Conservation (phyloP, 2,797 vertebrate species). For the Hephaestus fuliginosus region DNA sequence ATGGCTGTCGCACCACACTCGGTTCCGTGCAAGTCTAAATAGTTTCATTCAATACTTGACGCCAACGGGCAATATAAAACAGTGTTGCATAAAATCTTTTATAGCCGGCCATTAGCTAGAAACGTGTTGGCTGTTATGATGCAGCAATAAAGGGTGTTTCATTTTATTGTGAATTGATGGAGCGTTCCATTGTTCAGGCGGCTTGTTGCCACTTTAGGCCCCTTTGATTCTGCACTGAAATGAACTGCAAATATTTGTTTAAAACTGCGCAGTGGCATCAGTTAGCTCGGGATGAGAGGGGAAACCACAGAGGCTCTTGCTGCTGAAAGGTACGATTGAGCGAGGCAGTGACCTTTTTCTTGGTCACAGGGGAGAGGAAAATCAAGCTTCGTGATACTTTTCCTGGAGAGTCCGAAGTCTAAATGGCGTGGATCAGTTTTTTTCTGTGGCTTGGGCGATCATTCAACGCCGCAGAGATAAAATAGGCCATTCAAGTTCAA, state of each 20-base stretch:
- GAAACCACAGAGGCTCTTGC: conserved; percentile 4
- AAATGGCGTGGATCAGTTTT: not conserved
- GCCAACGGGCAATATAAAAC: conserved; percentile 55
- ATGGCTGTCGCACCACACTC: conserved; percentile 34
- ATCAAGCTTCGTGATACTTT: not conserved
- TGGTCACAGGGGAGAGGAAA: not conserved
- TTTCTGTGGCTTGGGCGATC: conserved; percentile 2
- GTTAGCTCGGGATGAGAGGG: not conserved
- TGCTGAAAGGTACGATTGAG: conserved; percentile 15
- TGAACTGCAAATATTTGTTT: conserved; percentile 22
- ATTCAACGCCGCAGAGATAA: conserved; percentile 2
- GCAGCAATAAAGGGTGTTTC: conserved; percentile 52
- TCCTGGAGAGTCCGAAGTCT: conserved; percentile 17
- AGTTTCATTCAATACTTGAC: conserved; percentile 52
- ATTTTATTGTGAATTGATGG: conserved; percentile 49
- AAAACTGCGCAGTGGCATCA: conserved; percentile 14
- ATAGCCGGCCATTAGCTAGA: conserved; percentile 61
- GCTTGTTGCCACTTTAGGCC: conserved; percentile 37
- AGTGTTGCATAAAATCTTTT: conserved; percentile 62
- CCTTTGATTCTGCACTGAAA: conserved; percentile 43
- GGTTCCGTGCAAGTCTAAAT: conserved; percentile 53
- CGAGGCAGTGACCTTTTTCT: not conserved
- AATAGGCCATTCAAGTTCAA: conserved; percentile 8
- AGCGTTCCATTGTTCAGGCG: conserved; percentile 43
- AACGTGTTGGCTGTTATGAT: conserved; percentile 47